Evolutionary conservation across 2,113 vertebrate species (phyloP).

Genomic region (Antechinus stuartii): DNA sequence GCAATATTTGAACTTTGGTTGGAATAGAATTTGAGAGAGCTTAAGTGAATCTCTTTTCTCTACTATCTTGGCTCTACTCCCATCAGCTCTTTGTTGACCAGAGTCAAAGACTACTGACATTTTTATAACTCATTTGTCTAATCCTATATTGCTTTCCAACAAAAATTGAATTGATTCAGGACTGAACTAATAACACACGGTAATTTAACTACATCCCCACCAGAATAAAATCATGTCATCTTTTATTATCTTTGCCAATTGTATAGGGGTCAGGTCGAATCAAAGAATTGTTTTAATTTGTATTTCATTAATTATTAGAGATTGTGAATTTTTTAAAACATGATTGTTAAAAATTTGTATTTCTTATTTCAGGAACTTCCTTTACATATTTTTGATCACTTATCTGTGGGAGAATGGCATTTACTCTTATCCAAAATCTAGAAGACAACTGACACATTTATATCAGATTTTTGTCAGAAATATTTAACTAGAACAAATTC

Average conservation of each 20-base stretch:
- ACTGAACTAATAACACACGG: not conserved
- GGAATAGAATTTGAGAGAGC: not conserved
- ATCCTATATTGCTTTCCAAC: not conserved
- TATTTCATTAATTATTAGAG: not conserved
- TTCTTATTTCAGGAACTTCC: not conserved
- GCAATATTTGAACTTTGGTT: not conserved
- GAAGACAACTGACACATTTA: not conserved
- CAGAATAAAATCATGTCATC: not conserved
- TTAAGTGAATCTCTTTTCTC: not conserved
- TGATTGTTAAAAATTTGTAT: not conserved
- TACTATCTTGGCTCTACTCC: not conserved
- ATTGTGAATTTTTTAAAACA: not conserved
- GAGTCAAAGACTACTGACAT: not conserved
- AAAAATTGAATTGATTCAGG: not conserved
- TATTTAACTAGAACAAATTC: not conserved
- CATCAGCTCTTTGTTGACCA: not conserved
- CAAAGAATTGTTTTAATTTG: not conserved
- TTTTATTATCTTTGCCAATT: not conserved
- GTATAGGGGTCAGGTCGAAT: not conserved
- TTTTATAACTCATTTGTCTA: not conserved
- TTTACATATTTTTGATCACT: conserved; percentile 5
- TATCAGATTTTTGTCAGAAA: not conserved
- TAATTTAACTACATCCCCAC: not conserved
- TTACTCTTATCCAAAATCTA: not conserved
- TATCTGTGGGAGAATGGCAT: conserved; percentile 7